phyloP scores from a whole-genome alignment of 2,888 invertebrate genomes.

The Ametastegia equiseti region DNA sequence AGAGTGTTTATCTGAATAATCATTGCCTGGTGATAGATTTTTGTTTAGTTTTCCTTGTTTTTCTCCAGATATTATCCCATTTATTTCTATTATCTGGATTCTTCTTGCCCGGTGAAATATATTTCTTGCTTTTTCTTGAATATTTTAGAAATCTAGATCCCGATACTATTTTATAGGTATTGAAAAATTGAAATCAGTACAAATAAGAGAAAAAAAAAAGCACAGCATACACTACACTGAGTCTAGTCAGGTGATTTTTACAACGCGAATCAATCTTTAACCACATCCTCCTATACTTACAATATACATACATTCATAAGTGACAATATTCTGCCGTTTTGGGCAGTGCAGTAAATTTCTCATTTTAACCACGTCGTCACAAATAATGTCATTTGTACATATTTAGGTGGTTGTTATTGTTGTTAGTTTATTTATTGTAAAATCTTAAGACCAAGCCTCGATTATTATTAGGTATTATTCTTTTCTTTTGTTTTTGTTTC shows the following conservation, averaged over 20 bases:
- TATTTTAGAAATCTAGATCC: background rate
- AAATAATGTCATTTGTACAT: background rate
- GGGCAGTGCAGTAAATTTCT: background rate
- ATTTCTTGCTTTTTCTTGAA: no score
- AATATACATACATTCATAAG: no score
- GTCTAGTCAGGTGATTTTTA: slow-evolving; percentile 31
- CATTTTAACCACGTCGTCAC: background rate
- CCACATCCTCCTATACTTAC: background rate
- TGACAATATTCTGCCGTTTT: slow-evolving; percentile 15
- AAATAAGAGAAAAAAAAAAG: background rate
- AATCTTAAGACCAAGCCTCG: slow-evolving; percentile 10
- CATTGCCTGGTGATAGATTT: no score
- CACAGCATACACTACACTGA: slow-evolving; percentile 3
- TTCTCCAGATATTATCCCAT: no score
- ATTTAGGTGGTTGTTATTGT: background rate
- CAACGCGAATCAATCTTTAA: background rate
- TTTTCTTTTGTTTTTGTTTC: no score
- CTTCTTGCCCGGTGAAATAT: no score
- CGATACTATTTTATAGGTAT: background rate
- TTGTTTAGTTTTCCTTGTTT: no score
- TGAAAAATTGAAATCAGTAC: background rate
- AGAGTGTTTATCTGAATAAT: no score
- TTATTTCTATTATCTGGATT: no score
- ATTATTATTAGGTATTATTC: no score
- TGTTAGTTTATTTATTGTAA: slow-evolving; percentile 27